Evolutionary conservation across 2,888 invertebrate species (phyloP).

Genomic region (Platerodrilus igneus): DNA sequence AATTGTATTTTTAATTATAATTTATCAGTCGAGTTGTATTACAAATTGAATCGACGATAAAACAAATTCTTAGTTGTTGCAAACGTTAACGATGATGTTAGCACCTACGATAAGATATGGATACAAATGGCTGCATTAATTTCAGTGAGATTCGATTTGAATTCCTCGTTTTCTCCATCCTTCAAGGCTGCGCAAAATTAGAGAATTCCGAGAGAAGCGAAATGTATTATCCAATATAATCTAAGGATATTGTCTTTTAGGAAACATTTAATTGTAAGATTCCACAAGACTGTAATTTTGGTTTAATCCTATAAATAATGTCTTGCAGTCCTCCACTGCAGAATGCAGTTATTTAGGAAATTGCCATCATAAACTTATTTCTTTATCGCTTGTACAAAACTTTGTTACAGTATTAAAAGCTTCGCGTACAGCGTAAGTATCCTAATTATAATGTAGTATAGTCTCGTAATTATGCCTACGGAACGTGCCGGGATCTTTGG

Average conservation of each 20-base stretch:
- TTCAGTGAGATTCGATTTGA: conserved; percentile 32
- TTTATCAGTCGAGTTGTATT: conserved; percentile 3
- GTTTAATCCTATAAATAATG: conserved; percentile 14
- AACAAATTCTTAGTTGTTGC: conserved; percentile 1
- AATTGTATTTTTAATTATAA: conserved; percentile 10
- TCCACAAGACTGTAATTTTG: conserved; percentile 25
- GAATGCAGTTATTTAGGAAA: conserved; percentile 20
- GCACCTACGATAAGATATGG: conserved; percentile 30
- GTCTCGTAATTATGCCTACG: conserved; percentile 34
- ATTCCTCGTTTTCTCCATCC: conserved; percentile 28
- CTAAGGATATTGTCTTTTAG: conserved; percentile 43
- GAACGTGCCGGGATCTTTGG: conserved; percentile 30
- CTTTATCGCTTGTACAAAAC: conserved; percentile 22
- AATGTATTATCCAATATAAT: conserved; percentile 47
- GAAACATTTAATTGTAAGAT: conserved; percentile 40
- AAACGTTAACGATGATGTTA: conserved; percentile 15
- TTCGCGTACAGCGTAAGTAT: conserved; percentile 24
- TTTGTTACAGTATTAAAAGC: conserved; percentile 26
- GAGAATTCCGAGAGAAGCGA: conserved; percentile 41
- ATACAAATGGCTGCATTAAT: conserved; percentile 31
- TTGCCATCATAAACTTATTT: conserved; percentile 21
- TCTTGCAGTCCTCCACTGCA: conserved; percentile 11
- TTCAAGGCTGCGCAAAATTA: conserved; percentile 37
- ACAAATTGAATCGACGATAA: not conserved
- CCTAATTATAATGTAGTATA: conserved; percentile 27